Conservation (phyloP, 2,888 invertebrate species). For the Schizotus pectinicornis region DNA sequence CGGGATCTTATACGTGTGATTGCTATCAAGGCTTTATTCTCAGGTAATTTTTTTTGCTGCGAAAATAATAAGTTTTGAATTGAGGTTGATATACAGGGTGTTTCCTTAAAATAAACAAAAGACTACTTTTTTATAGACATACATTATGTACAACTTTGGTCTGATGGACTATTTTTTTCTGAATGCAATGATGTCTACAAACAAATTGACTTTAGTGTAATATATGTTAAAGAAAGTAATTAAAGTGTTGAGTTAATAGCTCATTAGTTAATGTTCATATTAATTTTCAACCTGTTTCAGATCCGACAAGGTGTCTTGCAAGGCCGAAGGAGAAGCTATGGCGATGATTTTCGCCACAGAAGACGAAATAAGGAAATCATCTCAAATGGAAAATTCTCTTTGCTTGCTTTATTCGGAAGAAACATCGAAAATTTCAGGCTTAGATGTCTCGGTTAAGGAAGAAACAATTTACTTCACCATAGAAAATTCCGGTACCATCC, state of each 20-base stretch:
- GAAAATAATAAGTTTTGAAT: too few species aligned
- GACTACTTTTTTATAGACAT: too few species aligned
- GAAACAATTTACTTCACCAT: constrained; percentile 61
- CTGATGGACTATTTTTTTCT: too few species aligned
- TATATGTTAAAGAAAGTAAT: too few species aligned
- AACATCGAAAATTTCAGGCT: constrained; percentile 60
- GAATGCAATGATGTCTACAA: too few species aligned
- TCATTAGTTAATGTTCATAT: too few species aligned
- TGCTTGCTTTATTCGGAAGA: constrained; percentile 57
- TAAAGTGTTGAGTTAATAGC: too few species aligned
- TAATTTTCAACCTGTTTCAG: constrained; percentile 48
- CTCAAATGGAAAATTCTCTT: constrained; percentile 50
- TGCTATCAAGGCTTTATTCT: constrained; percentile 67
- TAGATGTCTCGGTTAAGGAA: constrained; percentile 61
- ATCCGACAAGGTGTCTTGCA: constrained; percentile 70
- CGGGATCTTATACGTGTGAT: constrained; percentile 65
- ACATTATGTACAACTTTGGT: too few species aligned
- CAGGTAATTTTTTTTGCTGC: constrained; percentile 52
- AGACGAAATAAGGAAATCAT: constrained; percentile 64
- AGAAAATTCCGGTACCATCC: constrained; percentile 57
- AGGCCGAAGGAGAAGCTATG: constrained; percentile 65
- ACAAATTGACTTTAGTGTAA: too few species aligned
- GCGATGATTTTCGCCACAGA: constrained; percentile 63
- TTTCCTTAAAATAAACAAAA: too few species aligned
- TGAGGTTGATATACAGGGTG: too few species aligned